These are phyloP conservation scores for Danaus melanippus DNA, from an alignment of 1,140 invertebrate species.

Conservation along the genomic window DNA sequence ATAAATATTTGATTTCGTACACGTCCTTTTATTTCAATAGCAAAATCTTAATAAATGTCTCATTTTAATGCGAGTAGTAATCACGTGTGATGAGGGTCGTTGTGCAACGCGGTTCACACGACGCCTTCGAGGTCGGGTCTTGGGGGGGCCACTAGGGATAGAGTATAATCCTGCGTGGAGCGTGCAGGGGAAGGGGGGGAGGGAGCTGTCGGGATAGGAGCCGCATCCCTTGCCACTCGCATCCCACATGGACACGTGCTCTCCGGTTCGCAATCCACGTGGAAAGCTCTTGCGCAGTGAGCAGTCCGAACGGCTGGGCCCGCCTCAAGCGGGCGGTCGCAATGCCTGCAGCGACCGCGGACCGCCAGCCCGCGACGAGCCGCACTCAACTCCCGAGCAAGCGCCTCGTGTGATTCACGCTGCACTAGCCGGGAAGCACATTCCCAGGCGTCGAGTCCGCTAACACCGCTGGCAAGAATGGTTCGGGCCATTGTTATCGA, in stretches of 20 bases:
- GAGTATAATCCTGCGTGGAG: slow-evolving; percentile 29
- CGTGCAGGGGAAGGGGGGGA: slow-evolving; percentile 5
- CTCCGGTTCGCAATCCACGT: slow-evolving; percentile 30
- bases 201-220: slow-evolving; percentile 20
- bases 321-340: slow-evolving; percentile 21
- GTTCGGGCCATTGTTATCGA: slow-evolving; percentile 31
- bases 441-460: slow-evolving; percentile 29
- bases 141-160: slow-evolving; percentile 50
- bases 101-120: slow-evolving; percentile 25
- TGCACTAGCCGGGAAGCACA: slow-evolving; percentile 27
- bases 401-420: slow-evolving; percentile 37
- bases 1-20: too few species aligned
- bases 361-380: slow-evolving; percentile 33
- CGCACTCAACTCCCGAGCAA: slow-evolving; percentile 35
- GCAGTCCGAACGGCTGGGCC: slow-evolving; percentile 26
- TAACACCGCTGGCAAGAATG: slow-evolving; percentile 29
- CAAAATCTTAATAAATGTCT: too few species aligned
- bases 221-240: slow-evolving; percentile 13
- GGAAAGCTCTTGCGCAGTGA: slow-evolving; percentile 37
- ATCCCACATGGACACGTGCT: slow-evolving; percentile 33
- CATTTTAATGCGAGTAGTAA: too few species aligned
- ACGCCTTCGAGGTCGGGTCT: slow-evolving; percentile 59
- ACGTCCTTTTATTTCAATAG: too few species aligned
- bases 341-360: slow-evolving; percentile 32
- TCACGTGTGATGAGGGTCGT: too few species aligned